Evolutionary conservation across 2,113 vertebrate species (phyloP), one percentile per base, ranked within the genome.

Genomic region (Ochotona curzoniae): DNA sequence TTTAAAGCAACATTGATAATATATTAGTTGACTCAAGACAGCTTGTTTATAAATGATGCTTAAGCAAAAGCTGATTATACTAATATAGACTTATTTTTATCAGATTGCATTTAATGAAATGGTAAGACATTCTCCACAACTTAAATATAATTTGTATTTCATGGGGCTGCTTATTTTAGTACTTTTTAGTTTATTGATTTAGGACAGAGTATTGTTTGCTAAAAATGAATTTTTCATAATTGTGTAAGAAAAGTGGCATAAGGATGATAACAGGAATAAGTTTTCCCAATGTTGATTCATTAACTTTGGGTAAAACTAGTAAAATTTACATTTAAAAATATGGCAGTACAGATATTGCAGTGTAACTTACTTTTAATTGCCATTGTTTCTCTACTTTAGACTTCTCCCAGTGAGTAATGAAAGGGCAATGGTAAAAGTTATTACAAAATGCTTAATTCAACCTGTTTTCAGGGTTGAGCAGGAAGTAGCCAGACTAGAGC

Each of bases 231-330:
- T 79, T 8, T 83, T 4, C 74, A 7, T 85, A 88, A n/a, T 88
- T 82, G 47, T 94, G n/a, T 73, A 49, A 78, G 96, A 96, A 74
- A 51, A 86, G 60, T 73, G 80, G 10, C 57, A 75, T 75, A 67
- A 25, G 94, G 64, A 1, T 2, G 21, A 83, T 69, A 93, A 70
- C 5, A 35, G 60, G 17, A 96, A 84, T 75, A 95, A 91, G 49
- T 21, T 79, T 79, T 76, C 30, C 5, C 85, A 26, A 71, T 74
- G 54, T n/a, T 81, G 35, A 28, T 15, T 30, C 67, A 49, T 81
- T 87, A 60, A 81, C 70, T 87, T 73, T 82, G 15, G 26, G 82
- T 87, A 66, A 89, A 94, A 84, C 80, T 30, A 79, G 69, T 70
- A 63, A 89, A 87, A 89, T 30, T 78, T 35, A 30, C 57, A 78